Base-by-base conservation (phyloP, 2,113 vertebrate species). In the Egretta garzetta region DNA sequence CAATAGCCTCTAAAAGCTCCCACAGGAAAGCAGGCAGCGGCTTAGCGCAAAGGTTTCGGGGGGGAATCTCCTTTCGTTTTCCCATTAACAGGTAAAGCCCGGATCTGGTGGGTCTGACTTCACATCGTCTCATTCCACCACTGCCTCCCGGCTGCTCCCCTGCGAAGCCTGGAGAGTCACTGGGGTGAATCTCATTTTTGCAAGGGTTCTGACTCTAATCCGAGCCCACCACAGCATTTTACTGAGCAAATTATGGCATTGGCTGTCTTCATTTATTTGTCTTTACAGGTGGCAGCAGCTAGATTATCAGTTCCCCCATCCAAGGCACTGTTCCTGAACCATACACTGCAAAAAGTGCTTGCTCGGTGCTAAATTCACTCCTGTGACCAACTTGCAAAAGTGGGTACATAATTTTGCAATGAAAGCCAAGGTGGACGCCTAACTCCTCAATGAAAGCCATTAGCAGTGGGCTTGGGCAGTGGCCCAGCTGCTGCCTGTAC, bases 1-100 rank as follows among this genome's bases (percentile, higher is more conserved):
- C 95, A 73, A 89, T 91, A 95, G 76, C 62, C 55, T 94, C 52
- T 63, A 19, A 39, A 35, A 86, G 83, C 73, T 95, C 96, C 81
- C 86, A 64, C 56, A 68, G 94, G 89, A 97, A 96, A 92, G 86
- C 82, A 97, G 84, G 62, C 91, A 82, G 37, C 9, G 32, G 68
- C 83, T 96, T 97, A 91, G 49, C 35, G 43, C 72, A 91, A 90
- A 95, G 84, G 66, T 96, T 98, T 93, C 7, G 8, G 71, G 85
- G 64, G 64, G 81, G 55, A 96, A 97, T 60, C 76, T 90, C 82
- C 92, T 97, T 97, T 95, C 53, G 80, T 97, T 97, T 64, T 88
- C 76, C 45, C 35, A 30, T 73, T 81, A 96, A 77, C 74, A 89
- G 73, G 68, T 80, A 64, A 70, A 76, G 55, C 77, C 49, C 3